Conservation (phyloP, 2,888 invertebrate species). For the Philopedon plagiatum region DNA sequence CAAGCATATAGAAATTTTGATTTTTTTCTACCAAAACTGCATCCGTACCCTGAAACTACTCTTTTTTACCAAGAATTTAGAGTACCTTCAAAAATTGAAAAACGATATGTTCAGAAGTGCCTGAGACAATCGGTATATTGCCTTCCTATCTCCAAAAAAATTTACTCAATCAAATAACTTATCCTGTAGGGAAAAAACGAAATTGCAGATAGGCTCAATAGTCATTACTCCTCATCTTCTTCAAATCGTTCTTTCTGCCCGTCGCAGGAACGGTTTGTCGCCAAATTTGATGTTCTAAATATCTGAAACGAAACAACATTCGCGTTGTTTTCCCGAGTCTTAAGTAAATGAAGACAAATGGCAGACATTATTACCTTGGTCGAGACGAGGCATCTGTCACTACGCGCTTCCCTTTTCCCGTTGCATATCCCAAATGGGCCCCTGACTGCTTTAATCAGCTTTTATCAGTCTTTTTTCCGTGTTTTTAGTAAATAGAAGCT, state of each 20-base stretch:
- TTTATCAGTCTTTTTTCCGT: conserved; percentile 3
- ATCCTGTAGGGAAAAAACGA: not conserved
- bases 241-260: not conserved
- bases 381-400: conserved; percentile 64
- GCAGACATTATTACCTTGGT: conserved; percentile 68
- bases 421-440: conserved; percentile 13
- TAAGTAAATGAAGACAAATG: conserved; percentile 69
- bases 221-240: conserved; percentile 11
- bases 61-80: too few species aligned
- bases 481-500: conserved; percentile 32
- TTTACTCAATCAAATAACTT: too few species aligned
- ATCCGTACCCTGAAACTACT: too few species aligned
- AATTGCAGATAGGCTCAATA: conserved; percentile 5
- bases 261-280: not conserved
- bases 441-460: conserved; percentile 29
- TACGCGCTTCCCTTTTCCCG: conserved; percentile 49
- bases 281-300: conserved; percentile 19
- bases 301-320: conserved; percentile 23
- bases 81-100: too few species aligned
- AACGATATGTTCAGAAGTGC: too few species aligned
- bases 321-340: conserved; percentile 58
- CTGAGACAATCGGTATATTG: too few species aligned
- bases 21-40: too few species aligned
- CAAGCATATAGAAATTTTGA: too few species aligned
- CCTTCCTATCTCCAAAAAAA: too few species aligned